Base-by-base conservation (phyloP, 2,888 invertebrate species). In the Beris morrisii region DNA sequence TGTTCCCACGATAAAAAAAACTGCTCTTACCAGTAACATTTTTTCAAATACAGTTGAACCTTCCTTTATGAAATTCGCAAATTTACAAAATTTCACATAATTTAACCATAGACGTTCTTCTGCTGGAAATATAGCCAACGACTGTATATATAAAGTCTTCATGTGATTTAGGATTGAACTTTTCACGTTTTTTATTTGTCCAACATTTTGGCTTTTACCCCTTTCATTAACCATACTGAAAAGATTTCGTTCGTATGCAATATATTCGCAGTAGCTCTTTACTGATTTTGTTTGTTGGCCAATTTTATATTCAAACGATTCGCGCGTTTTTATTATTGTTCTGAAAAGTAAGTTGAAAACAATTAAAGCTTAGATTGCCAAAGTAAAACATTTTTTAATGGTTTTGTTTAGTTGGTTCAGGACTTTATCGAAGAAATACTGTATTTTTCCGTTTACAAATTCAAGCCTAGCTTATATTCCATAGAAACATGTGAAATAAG, bases 71-170 rank as follows among this genome's bases (percentile, higher is more conserved):
- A 84, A 85, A 6, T 85, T 83, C 31, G 87, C 86, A 76, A 86
- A 84, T 73, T 86, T 88, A 73, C 90, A 90, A 77, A 93, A 94
- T 73, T 90, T 89, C 63, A 94, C 88, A 74, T 90, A 91, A 52
- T 89, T 87, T 73, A 90, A 83, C 87, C 91, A 92, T 65, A 93
- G 82, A 70, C 87, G 84, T 46, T 89, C 79, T 75, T 93, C 91
- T 74, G 88, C 84, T 73, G 89, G 86, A 75, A 89, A 93, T 70
- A 86, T 83, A 43, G 83, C 82, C 64, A 89, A 83, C 22, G 88
- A 87, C 72, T 87, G 88, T 75, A 87, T 88, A 75, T 91, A 94
- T 28, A 94, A 79, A 73, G 84, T 85, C 73, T 90, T 88, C 9
- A 94, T 84, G 70, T 91, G 85, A 67, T 86, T 87, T 0, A 87